These are phyloP conservation scores for Chrysomela aeneicollis DNA, from an alignment of 2,888 invertebrate species.

Conservation along the genomic window DNA sequence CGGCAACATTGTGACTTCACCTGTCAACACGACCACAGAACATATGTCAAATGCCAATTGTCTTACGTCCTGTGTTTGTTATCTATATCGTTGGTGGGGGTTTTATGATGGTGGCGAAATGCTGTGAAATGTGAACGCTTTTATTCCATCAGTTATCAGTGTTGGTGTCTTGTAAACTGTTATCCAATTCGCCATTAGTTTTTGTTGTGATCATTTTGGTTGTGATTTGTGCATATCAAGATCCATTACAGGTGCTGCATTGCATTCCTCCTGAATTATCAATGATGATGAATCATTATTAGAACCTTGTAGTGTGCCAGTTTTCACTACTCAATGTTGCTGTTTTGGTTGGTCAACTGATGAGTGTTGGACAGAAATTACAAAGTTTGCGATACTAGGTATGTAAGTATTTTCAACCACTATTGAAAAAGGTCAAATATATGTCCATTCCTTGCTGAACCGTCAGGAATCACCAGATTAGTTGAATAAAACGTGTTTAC, in stretches of 20 bases:
- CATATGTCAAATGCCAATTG: background rate
- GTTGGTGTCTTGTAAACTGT: background rate
- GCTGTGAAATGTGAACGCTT: background rate
- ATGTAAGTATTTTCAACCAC: conserved; percentile 53
- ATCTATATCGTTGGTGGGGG: background rate
- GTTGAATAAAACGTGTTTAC: too few relatives aligned
- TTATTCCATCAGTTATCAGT: background rate
- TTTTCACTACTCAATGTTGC: conserved; percentile 57
- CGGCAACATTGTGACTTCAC: too few relatives aligned
- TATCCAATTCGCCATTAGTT: background rate
- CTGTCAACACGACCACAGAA: too few relatives aligned
- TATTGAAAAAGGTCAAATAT: background rate
- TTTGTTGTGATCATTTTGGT: background rate
- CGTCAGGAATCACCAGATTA: conserved; percentile 30
- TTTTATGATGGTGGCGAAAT: background rate
- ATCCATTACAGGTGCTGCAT: background rate
- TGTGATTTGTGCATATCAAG: background rate
- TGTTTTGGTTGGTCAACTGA: conserved; percentile 77
- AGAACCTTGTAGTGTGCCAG: background rate
- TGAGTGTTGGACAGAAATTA: conserved; percentile 71
- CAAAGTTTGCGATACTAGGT: conserved; percentile 63
- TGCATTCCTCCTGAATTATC: background rate
- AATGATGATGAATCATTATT: conserved; percentile 2
- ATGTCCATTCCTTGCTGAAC: conserved; percentile 59
- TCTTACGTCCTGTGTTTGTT: background rate